Evolutionary conservation across 2,888 invertebrate genomes (phyloP), one percentile per base, ranked within the genome.

Genomic region (Dicyrtomina minuta): DNA sequence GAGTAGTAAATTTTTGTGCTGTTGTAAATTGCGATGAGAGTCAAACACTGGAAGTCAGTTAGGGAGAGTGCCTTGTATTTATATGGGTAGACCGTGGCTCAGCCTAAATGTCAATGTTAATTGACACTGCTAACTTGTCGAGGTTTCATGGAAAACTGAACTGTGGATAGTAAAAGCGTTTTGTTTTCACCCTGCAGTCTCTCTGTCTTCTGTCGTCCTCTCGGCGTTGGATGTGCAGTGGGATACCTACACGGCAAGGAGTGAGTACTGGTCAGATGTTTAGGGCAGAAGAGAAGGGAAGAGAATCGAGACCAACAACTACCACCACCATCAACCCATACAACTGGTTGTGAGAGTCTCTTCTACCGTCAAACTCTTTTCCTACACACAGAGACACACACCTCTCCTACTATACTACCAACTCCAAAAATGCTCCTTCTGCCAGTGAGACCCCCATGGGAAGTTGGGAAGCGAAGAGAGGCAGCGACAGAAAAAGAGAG

Each of bases 141-240:
- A 71, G 66, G 66, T 71, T 73, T 72, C 59, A 72, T 41, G 70
- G 64, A 59, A 72, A 74, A 74, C 71, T 72, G 72, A 72, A 62
- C 72, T 71, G 65, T 65, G 72, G 65, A 60, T 41, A 72, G 74
- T 72, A 74, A 76, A 74, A 74, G 74, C 73, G 71, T 66, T 72
- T 76, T 68, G 72, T 69, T 74, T 75, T 75, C 74, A 39, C 39
- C 17, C 26, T 49, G 49, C n/a, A 49, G 5, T 49, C 20, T 10
- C 49, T 17, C 3, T 10, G 5, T 3, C 5, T 10, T 6, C 49
- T 49, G 24, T 26, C 22, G 24, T 22, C n/a, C n/a, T n/a, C n/a
- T n/a, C n/a, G n/a, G n/a, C n/a, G n/a, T n/a, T n/a, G n/a, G n/a
- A n/a, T n/a, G n/a, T n/a, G 13, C 15, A 49, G 49, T n/a, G 49